Base-by-base conservation (phyloP, 2,888 invertebrate species). In the Yponomeuta evonymella region DNA sequence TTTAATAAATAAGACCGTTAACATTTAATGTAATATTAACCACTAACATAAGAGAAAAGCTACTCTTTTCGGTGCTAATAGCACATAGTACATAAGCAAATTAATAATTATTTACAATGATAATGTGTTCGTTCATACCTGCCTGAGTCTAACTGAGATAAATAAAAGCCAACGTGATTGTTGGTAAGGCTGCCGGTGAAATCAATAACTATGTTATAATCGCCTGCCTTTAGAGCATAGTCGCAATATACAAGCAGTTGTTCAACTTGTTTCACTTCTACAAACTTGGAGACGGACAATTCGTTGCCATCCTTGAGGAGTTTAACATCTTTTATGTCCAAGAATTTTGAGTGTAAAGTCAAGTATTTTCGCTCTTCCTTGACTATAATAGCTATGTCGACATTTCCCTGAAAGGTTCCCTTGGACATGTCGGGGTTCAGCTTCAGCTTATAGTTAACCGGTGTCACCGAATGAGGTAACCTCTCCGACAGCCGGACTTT, bases 151-250 rank as follows among this genome's bases (percentile, higher is more conserved):
- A 74, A 95, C 8, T 88, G 91, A 72, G 96, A 96, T 75, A 93
- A 93, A 82, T 96, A 97, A 71, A 96, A 93, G 5, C 96, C 96
- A 71, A 95, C 94, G 78, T 96, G 95, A 74, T 94, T 94, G 73
- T 94, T 91, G 43, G 93, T 94, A 80, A 96, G 89, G 73, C 92
- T 92, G 0, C 96, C 96, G 73, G 86, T 84, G 78, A 95, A 97
- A 62, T 93, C 84, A 67, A 96, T 91, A 65, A 84, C 79, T 15
- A 96, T 80, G 15, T 86, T 84, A 79, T 95, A 94, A 71, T 84
- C 85, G 1, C 91, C 92, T 8, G 83, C 72, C 63, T 71, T 75
- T 29, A 90, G 69, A 23, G 72, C 72, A 69, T 76, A 75, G 48
- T 84, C 79, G 71, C 90, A 86, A 70, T 84, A 76, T 72, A 92